Base-by-base conservation (phyloP, 37 sponge, comb jelly and placozoan genomes). In the Petrosia ficiformis region DNA sequence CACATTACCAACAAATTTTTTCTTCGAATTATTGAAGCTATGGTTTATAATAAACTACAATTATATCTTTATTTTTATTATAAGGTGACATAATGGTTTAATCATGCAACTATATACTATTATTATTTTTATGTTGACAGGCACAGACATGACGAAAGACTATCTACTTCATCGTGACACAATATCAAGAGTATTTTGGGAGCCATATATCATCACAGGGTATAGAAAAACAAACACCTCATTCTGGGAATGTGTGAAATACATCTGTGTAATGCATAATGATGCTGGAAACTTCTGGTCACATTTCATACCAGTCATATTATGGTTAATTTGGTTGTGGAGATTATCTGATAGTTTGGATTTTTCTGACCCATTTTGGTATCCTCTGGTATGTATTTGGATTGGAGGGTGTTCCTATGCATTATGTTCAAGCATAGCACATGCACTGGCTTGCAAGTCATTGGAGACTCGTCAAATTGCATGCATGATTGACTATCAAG, bases 401-500 rank as follows among this genome's bases (percentile, higher is more conserved):
- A 1, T 63, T 6, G 70, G 80, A 1, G 25, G 69, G 0, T 38
- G 38, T 2, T 39, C 57, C 25, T 80, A 69, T 57, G 68, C 72
- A 5, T 57, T 71, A 19, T 43, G 70, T 36, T 77, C 78, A 21
- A 69, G 82, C 31, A 30, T 82, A 30, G 88, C 88, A 26, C 88
- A 87, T 61, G 30, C 43, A n/a, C 56, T 87, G 34, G 60, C 42
- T 32, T 38, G 74, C 61, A 58, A 44, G 42, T 84, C 88, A 1
- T 21, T 30, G 54, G 3, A 71, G 43, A 32, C 38, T 30, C 34
- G 80, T n/a, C 86, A 90, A 22, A 26, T 83, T 25, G 84, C 77
- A 44, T 87, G 70, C 67, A 59, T 77, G 63, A 42, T 87, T 29
- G 88, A 87, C 88, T 87, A 87, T 61, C 54, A 42, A 6, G 88